phyloP scores from a whole-genome alignment of 2,888 invertebrate species.

The Polymixis flavicincta region DNA sequence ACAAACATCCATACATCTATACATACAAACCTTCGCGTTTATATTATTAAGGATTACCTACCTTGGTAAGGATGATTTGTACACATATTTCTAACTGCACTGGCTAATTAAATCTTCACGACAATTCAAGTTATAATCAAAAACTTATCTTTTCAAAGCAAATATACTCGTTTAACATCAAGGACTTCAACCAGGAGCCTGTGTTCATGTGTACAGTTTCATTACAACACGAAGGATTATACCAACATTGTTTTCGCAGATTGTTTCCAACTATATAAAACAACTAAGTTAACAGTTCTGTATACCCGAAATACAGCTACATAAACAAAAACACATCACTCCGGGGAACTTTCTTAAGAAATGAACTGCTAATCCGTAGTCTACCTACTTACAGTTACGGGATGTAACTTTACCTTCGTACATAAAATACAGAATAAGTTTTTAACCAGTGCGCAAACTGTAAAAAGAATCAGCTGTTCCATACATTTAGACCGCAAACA shows the following conservation, averaged over 20 bases:
- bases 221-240: constrained; percentile 43
- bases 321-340: constrained; percentile 53
- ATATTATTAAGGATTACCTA: too few relatives aligned
- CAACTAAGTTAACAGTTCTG: constrained; percentile 53
- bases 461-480: too few relatives aligned
- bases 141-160: constrained; percentile 34
- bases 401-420: background rate
- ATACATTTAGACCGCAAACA: too few relatives aligned
- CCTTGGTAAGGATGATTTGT: too few relatives aligned
- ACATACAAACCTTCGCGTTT: too few relatives aligned
- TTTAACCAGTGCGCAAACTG: too few relatives aligned
- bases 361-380: constrained; percentile 48
- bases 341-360: constrained; percentile 52
- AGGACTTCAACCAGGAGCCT: constrained; percentile 13
- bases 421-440: background rate
- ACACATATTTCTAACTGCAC: constrained; percentile 5
- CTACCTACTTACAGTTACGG: background rate
- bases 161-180: constrained; percentile 17
- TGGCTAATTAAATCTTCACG: constrained; percentile 15
- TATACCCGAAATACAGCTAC: constrained; percentile 37
- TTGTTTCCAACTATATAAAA: constrained; percentile 56
- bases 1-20: too few relatives aligned
- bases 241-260: constrained; percentile 53
- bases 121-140: background rate
- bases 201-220: constrained; percentile 27